phyloP scores from a whole-genome alignment of 2,888 invertebrate species.

The Nomada ruficornis region DNA sequence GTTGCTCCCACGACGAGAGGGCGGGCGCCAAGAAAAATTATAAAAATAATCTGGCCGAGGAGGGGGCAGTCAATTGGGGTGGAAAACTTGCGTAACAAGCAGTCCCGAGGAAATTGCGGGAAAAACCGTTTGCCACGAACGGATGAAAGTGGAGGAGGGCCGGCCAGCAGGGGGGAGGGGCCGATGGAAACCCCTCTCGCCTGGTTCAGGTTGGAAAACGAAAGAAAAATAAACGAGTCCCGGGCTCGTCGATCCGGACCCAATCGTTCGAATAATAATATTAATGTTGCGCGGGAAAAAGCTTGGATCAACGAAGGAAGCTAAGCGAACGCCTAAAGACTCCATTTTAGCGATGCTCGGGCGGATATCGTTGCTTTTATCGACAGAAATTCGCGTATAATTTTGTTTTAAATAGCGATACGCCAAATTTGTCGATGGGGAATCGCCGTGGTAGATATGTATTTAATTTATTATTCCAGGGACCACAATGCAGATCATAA shows the following conservation, averaged over 20 bases:
- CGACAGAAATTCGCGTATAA: conserved; percentile 1
- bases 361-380: conserved; percentile 20
- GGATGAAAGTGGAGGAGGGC: conserved; percentile 66
- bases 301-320: not conserved
- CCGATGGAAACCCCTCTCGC: conserved; percentile 50
- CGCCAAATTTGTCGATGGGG: not conserved
- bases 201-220: conserved; percentile 55
- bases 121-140: conserved; percentile 77
- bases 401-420: not conserved
- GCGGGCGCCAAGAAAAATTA: conserved; percentile 79
- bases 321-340: conserved; percentile 42
- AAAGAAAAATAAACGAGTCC: conserved; percentile 77
- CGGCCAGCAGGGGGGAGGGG: conserved; percentile 40
- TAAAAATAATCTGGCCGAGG: conserved; percentile 81
- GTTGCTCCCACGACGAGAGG: conserved; percentile 73
- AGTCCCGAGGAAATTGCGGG: conserved; percentile 79
- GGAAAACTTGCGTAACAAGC: conserved; percentile 82
- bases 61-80: conserved; percentile 80
- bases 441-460: not conserved
- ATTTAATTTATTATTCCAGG: not conserved
- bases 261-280: conserved; percentile 71
- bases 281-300: conserved; percentile 59
- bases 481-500: not conserved
- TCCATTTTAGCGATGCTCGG: conserved; percentile 16
- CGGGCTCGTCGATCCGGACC: conserved; percentile 59